phyloP scores from a whole-genome alignment of 2,113 vertebrate species.

The Ictalurus furcatus region DNA sequence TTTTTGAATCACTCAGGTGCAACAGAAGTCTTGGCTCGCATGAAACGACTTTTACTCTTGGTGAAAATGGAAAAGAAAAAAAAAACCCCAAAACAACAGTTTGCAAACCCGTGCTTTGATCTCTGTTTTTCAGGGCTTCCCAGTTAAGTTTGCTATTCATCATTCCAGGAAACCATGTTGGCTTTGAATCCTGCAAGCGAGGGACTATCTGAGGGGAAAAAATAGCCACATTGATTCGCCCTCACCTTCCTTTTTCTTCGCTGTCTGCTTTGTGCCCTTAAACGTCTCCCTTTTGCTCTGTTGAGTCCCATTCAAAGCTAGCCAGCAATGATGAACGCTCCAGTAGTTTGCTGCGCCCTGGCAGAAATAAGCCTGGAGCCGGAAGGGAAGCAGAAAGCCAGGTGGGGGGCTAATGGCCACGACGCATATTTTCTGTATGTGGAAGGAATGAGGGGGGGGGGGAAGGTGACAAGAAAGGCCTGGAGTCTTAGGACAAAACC shows the following conservation, averaged over 20 bases:
- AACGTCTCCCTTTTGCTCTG: constrained; percentile 73
- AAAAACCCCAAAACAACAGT: constrained; percentile 16
- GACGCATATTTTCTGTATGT: constrained; percentile 71
- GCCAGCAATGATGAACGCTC: constrained; percentile 73
- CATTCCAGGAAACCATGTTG: constrained; percentile 54
- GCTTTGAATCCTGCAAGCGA: constrained; percentile 62
- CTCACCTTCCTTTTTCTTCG: constrained; percentile 63
- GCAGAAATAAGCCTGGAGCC: constrained; percentile 43
- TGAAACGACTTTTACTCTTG: constrained; percentile 45
- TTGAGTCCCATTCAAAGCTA: constrained; percentile 75
- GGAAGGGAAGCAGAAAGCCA: constrained; percentile 57
- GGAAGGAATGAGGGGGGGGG: constrained; percentile 31
- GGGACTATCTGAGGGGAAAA: constrained; percentile 63
- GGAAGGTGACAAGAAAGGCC: constrained; percentile 57
- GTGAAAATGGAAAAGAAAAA: not conserved
- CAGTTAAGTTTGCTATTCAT: constrained; percentile 9
- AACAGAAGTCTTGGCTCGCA: constrained; percentile 54
- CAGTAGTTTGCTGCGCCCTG: constrained; percentile 71
- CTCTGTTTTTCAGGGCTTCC: constrained; percentile 36
- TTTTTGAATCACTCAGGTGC: constrained; percentile 56
- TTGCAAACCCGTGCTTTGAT: constrained; percentile 62
- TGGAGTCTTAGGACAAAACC: constrained; percentile 67
- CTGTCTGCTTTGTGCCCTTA: constrained; percentile 64
- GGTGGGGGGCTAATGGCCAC: constrained; percentile 75
- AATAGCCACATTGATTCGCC: constrained; percentile 68